These are phyloP conservation scores for Gymnoscopelus microlampas DNA, from an alignment of 2,797 vertebrate genomes.

Conservation along the genomic window DNA sequence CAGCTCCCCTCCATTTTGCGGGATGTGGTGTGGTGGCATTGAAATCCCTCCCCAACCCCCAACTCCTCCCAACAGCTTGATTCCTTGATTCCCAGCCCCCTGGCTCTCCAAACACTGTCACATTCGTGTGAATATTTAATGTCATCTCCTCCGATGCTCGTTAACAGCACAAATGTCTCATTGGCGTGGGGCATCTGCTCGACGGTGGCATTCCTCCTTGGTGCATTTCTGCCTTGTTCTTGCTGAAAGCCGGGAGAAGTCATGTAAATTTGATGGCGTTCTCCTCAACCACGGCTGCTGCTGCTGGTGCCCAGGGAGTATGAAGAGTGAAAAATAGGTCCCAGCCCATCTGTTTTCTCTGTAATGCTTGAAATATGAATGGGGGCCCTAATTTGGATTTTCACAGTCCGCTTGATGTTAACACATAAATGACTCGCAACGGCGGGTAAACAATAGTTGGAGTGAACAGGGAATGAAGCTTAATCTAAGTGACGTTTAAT, in stretches of 20 bases:
- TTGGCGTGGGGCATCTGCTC: conserved; percentile 50
- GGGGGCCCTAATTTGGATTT: conserved; percentile 34
- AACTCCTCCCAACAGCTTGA: neutral
- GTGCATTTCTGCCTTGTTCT: conserved; percentile 39
- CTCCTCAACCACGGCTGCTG: conserved; percentile 26
- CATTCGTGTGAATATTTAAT: conserved; percentile 53
- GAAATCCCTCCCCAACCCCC: conserved; percentile 42
- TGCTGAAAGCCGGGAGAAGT: conserved; percentile 36
- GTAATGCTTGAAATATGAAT: conserved; percentile 64
- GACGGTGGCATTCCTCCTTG: conserved; percentile 35
- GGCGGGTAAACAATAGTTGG: conserved; percentile 31
- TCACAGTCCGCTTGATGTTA: conserved; percentile 48
- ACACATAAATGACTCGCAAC: conserved; percentile 20
- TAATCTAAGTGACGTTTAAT: conserved; percentile 47
- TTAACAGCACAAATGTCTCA: conserved; percentile 16
- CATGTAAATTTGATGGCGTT: conserved; percentile 70
- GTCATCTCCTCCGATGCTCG: conserved; percentile 37
- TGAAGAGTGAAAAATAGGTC: conserved; percentile 54
- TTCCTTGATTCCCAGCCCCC: neutral
- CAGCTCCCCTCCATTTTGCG: neutral
- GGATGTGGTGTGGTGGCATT: conserved; percentile 32
- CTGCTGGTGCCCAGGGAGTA: conserved; percentile 40
- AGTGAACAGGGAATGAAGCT: conserved; percentile 23
- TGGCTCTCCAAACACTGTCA: conserved; percentile 18
- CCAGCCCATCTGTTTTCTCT: conserved; percentile 35